Base-by-base conservation (phyloP, 1,140 invertebrate genomes). In the Calycopis cecrops region DNA sequence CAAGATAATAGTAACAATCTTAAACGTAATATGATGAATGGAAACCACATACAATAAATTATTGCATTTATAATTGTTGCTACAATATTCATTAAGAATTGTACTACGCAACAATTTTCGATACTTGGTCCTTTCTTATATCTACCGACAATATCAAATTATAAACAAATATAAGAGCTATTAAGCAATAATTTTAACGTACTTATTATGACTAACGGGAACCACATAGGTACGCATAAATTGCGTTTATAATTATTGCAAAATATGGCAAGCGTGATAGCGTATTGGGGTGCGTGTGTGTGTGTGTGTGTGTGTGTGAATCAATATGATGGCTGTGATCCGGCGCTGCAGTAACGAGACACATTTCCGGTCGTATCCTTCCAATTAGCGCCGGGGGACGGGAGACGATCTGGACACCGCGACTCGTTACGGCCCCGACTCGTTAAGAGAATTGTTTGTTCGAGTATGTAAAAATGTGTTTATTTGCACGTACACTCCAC, bases 391-490 rank as follows among this genome's bases (percentile, higher is more conserved):
- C 33, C 57, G 57, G 42, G 38, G 42, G 16, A 12, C 42, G 21
- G 35, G 9, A 51, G 52, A 52, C 51, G 58, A 48, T 59, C 59
- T 66, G 69, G 69, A 68, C 73, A 72, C 69, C 70, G 67, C 63
- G 72, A 28, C 76, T 79, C 76, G 81, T 84, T 82, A 82, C 70
- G 63, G 69, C 73, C 71, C 66, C 73, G 73, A 69, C 79, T 86
- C 83, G 83, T 86, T 86, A 86, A 64, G 79, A 69, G 78, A 83
- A 86, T 85, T 86, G 83, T 86, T 86, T 86, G 83, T 86, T 86
- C 79, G 80, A 81, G 81, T 86, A 86, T 86, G 83, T 86, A 85
- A 86, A 85, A 86, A 86, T 86, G 81, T 86, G 83, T 86, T 86
- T 86, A 86, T 85, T 86, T 86, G 79, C 81, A 86, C 83, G 79